Evolutionary conservation across 2,888 invertebrate species (phyloP), one percentile per base, ranked within the genome.

Genomic region (Synergus gifuensis): DNA sequence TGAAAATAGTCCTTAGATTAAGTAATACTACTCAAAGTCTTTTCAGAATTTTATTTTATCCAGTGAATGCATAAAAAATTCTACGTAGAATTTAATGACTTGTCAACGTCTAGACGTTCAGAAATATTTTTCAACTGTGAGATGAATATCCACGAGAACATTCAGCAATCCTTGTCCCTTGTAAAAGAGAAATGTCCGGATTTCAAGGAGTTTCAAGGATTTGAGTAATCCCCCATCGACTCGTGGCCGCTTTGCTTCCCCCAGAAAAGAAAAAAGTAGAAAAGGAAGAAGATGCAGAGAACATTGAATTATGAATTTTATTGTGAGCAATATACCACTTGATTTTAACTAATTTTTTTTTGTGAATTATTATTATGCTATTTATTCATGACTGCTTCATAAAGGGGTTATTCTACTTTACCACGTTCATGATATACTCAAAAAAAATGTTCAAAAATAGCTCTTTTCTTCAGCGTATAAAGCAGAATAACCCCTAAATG

Each of bases 51-150:
- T 11, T 18, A 2, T 40, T 64, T n/a, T 9, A 54, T 62, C 22
- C 28, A 28, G 22, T 11, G 22, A 14, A 62, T 80, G 36, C 36
- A 36, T 36, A 36, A 36, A 36, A 36, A 36, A 4, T 36, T 36
- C 36, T 7, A 36, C 4, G 36, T 84, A 83, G 87, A 87, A 89
- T 90, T 89, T 89, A 87, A 90, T 88, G 86, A 85, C 89, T 88
- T 89, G 88, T 90, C 89, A 89, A 88, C 89, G 90, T 89, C 89
- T 66, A 66, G 66, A 42, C n/a, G 12, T 66, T 66, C 11, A 22
- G 7, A 73, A 73, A 58, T 36, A 54, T 73, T 58, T 16, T 36
- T 4, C 49, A 49, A 40, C 49, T 9, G 54, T 18, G 54, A 12
- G 54, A 54, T 73, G 49, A 73, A 54, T 49, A 73, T 73, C 69